Percentiles rank a stretch among this genome's conserved stretches.
These are phyloP conservation scores for Trichonephila inaurata DNA, from an alignment of 1,140 invertebrate species.

Conservation along the genomic window DNA sequence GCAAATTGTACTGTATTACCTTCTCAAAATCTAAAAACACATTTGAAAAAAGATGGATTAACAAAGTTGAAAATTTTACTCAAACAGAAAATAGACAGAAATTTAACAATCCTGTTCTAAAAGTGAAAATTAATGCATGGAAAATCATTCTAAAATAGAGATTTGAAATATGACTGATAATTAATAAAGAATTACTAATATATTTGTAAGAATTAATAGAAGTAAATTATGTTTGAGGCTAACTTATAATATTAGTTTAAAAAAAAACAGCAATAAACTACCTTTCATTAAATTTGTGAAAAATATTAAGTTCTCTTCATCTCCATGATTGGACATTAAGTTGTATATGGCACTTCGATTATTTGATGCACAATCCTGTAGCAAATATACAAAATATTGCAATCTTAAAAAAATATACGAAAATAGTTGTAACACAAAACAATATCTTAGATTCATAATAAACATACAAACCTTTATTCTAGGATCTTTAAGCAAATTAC, in stretches of 20 bases:
- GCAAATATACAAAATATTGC: background rate
- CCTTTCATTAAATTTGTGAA: slow-evolving; percentile 91
- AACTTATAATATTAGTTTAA: too few species aligned
- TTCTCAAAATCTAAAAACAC: slow-evolving; percentile 89
- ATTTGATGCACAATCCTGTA: slow-evolving; percentile 83
- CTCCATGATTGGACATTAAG: slow-evolving; percentile 94
- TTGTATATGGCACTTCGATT: slow-evolving; percentile 92
- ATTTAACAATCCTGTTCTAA: too few species aligned
- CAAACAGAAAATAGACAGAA: too few species aligned
- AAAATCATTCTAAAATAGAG: too few species aligned
- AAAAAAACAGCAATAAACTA: slow-evolving; percentile 62
- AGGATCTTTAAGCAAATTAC: slow-evolving; percentile 79
- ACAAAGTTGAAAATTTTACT: too few species aligned
- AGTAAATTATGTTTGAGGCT: too few species aligned
- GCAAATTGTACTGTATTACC: slow-evolving; percentile 92
- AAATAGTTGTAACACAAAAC: background rate
- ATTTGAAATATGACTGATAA: too few species aligned
- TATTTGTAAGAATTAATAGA: too few species aligned
- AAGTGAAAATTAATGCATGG: too few species aligned
- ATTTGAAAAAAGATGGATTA: background rate
- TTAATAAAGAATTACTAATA: too few species aligned
- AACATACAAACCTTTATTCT: slow-evolving; percentile 77
- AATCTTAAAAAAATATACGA: background rate
- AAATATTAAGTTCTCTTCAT: slow-evolving; percentile 92
- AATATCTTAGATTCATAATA: background rate